phyloP scores from a whole-genome alignment of 2,797 vertebrate species.

The Eurystomus glaucurus region DNA sequence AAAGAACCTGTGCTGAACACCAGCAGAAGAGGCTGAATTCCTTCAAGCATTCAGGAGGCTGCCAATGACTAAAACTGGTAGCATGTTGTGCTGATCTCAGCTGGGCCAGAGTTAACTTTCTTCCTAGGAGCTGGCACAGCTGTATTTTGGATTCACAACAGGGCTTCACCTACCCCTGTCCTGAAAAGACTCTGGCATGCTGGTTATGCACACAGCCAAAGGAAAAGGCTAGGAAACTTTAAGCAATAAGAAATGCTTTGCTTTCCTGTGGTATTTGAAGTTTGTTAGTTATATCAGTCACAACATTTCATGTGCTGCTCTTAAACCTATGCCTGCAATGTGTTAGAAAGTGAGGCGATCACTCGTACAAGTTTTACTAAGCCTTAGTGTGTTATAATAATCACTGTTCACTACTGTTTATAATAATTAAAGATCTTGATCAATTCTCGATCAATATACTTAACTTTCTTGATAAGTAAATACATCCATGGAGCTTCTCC shows the following conservation, averaged over 20 bases:
- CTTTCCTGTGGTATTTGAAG: background rate
- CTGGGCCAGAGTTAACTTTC: background rate
- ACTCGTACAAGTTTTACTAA: background rate
- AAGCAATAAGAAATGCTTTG: background rate
- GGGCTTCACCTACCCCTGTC: background rate
- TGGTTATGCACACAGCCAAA: background rate
- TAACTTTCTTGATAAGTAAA: background rate
- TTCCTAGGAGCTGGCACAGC: background rate
- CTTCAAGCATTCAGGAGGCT: background rate
- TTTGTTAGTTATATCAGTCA: background rate
- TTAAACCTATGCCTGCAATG: accelerated
- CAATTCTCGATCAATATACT: background rate
- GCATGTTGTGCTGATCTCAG: background rate
- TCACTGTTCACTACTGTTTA: background rate
- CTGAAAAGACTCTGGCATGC: background rate
- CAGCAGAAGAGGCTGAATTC: background rate
- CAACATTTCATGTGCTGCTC: background rate
- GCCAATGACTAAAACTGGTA: background rate
- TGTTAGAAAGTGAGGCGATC: background rate
- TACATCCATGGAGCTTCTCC: background rate
- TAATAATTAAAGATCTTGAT: background rate
- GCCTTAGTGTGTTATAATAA: background rate
- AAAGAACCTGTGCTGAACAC: background rate
- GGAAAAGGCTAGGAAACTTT: background rate
- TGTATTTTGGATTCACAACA: background rate